Conservation (phyloP, 1,140 invertebrate species). For the Drosophila santomea region DNA sequence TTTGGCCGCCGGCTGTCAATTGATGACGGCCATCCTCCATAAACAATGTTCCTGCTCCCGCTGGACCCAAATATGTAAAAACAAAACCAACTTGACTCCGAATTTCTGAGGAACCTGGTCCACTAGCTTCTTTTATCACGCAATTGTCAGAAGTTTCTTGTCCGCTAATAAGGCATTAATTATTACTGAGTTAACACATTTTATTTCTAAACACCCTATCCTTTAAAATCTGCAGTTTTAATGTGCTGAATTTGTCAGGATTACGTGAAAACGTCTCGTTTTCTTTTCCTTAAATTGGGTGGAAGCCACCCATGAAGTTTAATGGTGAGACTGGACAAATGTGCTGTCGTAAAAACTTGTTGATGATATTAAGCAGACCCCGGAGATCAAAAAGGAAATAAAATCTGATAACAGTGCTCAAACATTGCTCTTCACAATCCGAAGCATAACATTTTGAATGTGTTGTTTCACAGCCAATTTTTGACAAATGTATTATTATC, state of each 20-base stretch:
- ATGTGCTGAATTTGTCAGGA: constrained; percentile 2
- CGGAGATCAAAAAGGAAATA: constrained; percentile 16
- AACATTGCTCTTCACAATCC: constrained; percentile 4
- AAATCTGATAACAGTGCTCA: constrained; percentile 15
- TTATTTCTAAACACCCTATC: not conserved
- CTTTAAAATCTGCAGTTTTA: constrained; percentile 1
- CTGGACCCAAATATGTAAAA: constrained; percentile 39
- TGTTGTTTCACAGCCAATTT: constrained; percentile 7
- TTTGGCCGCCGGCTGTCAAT: constrained; percentile 65
- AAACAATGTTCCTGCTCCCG: constrained; percentile 50
- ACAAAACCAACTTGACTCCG: constrained; percentile 15
- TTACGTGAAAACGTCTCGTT: constrained; percentile 17
- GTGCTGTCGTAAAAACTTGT: constrained; percentile 34
- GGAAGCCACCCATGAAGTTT: constrained; percentile 20
- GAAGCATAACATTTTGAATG: constrained; percentile 2
- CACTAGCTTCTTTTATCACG: constrained; percentile 4
- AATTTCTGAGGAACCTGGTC: constrained; percentile 4
- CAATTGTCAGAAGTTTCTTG: constrained; percentile 25
- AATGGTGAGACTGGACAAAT: constrained; percentile 23
- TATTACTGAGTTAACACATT: no score
- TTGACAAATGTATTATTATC: not conserved
- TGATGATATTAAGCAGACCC: constrained; percentile 27
- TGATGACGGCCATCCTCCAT: constrained; percentile 33
- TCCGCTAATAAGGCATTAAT: constrained; percentile 17
- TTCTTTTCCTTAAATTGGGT: constrained; percentile 36